Conservation (phyloP, 1,140 invertebrate genomes). For the Formica selysi region DNA sequence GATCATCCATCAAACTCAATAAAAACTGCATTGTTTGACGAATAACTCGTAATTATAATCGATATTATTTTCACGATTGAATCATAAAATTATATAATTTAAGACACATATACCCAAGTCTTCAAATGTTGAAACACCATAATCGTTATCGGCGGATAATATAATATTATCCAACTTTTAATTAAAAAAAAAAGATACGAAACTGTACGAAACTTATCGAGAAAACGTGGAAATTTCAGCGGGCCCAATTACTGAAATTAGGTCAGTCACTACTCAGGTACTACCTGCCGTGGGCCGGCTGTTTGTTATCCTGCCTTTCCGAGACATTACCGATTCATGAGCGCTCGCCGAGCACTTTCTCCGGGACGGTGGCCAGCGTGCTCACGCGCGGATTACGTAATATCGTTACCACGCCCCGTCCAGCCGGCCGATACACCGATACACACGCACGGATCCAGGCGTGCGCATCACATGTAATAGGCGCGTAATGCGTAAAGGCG, state of each 20-base stretch:
- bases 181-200: neutral
- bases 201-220: slow-evolving; percentile 11
- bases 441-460: slow-evolving; percentile 47
- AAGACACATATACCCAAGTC: neutral
- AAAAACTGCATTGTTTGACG: neutral
- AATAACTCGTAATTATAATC: neutral
- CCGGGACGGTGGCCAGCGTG: slow-evolving; percentile 57
- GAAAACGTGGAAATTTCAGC: slow-evolving; percentile 40
- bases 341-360: slow-evolving; percentile 72
- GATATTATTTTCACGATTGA: neutral
- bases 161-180: slow-evolving; percentile 38
- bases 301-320: slow-evolving; percentile 50
- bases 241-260: slow-evolving; percentile 46
- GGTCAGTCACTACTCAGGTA: slow-evolving; percentile 60
- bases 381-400: slow-evolving; percentile 66
- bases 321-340: slow-evolving; percentile 61
- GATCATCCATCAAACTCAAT: neutral
- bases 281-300: slow-evolving; percentile 16
- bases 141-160: slow-evolving; percentile 13
- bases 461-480: slow-evolving; percentile 69
- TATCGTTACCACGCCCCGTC: slow-evolving; percentile 73
- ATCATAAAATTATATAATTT: slow-evolving; percentile 21
- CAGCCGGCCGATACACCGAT: slow-evolving; percentile 1
- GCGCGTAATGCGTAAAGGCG: slow-evolving; percentile 69
- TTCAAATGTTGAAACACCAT: neutral